Base-by-base conservation (phyloP, 1,140 invertebrate species). In the Lucilia sericata region DNA sequence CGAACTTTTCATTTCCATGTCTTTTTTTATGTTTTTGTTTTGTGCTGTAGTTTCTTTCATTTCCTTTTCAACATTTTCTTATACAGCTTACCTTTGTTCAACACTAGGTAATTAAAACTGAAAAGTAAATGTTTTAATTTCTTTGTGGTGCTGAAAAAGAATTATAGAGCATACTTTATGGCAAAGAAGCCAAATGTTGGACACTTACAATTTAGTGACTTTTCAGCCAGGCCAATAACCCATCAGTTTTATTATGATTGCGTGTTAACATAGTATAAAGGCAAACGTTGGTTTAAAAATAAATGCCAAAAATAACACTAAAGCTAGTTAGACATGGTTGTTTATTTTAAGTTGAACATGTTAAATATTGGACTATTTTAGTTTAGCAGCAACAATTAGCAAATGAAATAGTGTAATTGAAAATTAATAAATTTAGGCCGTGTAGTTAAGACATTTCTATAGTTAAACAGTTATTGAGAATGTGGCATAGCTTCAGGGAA, bases 91-190 rank as follows among this genome's bases (percentile, higher is more conserved):
- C 65, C 65, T 70, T 70, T 70, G n/a, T 70, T 30, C 25, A 30
- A 30, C 25, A 30, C 65, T 21, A 2, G 19, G 65, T 25, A 70
- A 70, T 70, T 70, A 70, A 70, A 70, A 70, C 65, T 70, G 65
- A 70, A 70, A 70, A 70, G 65, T 70, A 70, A 70, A 70, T 70
- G 65, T 70, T 70, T 70, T 70, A 70, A 70, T 70, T 70, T 70
- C 19, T 70, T 70, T 70, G n/a, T 70, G 65, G 10, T 70, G 7
- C 65, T 30, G 25, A 21, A 25, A 19, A 70, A 70, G 25, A 70
- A 25, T 0, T 70, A 21, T 70, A 55, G 1, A 19, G 19, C 65
- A 70, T 70, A 60, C 55, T 70, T 70, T 70, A 70, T 70, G 19
- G 65, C 65, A 70, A 70, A 60, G 55, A 17, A 17, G 14, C 55